Evolutionary conservation across 2,113 vertebrate genomes (phyloP).

Genomic region (Serinus canaria): DNA sequence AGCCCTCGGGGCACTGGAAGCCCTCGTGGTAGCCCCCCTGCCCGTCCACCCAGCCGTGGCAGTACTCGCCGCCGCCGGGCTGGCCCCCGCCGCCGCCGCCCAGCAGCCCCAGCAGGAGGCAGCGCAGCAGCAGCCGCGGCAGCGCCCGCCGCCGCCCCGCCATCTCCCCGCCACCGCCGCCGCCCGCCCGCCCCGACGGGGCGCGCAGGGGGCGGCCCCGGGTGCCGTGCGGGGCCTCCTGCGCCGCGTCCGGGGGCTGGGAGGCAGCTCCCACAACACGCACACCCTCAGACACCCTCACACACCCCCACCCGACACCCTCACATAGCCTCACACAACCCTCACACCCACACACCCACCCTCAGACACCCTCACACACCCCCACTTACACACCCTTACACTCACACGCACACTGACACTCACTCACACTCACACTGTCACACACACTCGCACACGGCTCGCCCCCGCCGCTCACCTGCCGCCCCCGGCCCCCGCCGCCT

Average conservation of each 20-base stretch:
- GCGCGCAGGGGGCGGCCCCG: too few relatives aligned
- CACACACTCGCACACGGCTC: too few relatives aligned
- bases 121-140: conserved; percentile 52
- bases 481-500: background rate
- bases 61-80: conserved; percentile 86
- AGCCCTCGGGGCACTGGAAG: conserved; percentile 95
- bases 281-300: too few relatives aligned
- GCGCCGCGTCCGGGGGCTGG: background rate
- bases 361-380: too few relatives aligned
- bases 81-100: conserved; percentile 77
- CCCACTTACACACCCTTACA: too few relatives aligned
- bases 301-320: too few relatives aligned
- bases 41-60: conserved; percentile 92
- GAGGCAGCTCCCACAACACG: background rate
- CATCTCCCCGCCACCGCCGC: too few relatives aligned
- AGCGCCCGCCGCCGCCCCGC: too few relatives aligned
- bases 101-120: conserved; percentile 78
- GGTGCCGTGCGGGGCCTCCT: background rate
- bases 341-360: background rate
- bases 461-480: background rate
- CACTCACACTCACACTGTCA: too few relatives aligned
- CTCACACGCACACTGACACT: too few relatives aligned
- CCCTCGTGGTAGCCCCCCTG: conserved; percentile 89
- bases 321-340: too few relatives aligned
- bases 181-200: too few relatives aligned